Evolutionary conservation across 2,888 invertebrate species (phyloP).

Genomic region (Melanostoma scalare): DNA sequence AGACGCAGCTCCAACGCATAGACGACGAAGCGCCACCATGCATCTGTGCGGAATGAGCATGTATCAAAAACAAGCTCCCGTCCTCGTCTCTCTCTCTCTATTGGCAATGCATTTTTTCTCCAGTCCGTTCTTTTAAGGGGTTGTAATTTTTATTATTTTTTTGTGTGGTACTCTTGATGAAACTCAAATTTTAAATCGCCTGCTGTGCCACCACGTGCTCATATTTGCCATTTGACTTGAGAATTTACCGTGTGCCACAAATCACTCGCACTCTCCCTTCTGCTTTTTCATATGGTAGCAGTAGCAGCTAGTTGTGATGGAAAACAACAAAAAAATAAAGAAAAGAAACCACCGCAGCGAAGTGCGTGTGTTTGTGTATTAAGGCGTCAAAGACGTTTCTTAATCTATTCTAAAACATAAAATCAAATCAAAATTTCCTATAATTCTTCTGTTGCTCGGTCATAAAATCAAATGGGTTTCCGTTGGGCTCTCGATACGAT

Average conservation of each 20-base stretch:
- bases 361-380: slow-evolving; percentile 49
- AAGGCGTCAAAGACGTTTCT: slow-evolving; percentile 70
- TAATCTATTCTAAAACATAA: slow-evolving; percentile 73
- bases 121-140: not conserved
- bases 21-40: slow-evolving; percentile 53
- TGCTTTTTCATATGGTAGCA: not conserved
- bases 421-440: slow-evolving; percentile 73
- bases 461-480: slow-evolving; percentile 73
- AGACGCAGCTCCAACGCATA: slow-evolving; percentile 20
- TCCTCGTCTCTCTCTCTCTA: slow-evolving; percentile 16
- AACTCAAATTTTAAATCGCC: slow-evolving; percentile 27
- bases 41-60: slow-evolving; percentile 12
- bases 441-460: slow-evolving; percentile 72
- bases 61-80: not conserved
- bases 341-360: slow-evolving; percentile 30
- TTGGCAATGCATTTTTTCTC: not conserved
- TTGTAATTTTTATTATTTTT: slow-evolving; percentile 20
- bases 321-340: slow-evolving; percentile 17
- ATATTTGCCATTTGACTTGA: slow-evolving; percentile 67
- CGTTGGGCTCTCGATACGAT: slow-evolving; percentile 51
- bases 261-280: slow-evolving; percentile 62
- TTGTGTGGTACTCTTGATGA: not conserved
- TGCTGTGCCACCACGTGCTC: slow-evolving; percentile 71
- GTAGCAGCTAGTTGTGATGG: not conserved
- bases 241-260: slow-evolving; percentile 68